Percentiles rank a stretch among this genome's conserved stretches.
Conservation (phyloP, 2,113 vertebrate species). For the Salvelinus namaycush region DNA sequence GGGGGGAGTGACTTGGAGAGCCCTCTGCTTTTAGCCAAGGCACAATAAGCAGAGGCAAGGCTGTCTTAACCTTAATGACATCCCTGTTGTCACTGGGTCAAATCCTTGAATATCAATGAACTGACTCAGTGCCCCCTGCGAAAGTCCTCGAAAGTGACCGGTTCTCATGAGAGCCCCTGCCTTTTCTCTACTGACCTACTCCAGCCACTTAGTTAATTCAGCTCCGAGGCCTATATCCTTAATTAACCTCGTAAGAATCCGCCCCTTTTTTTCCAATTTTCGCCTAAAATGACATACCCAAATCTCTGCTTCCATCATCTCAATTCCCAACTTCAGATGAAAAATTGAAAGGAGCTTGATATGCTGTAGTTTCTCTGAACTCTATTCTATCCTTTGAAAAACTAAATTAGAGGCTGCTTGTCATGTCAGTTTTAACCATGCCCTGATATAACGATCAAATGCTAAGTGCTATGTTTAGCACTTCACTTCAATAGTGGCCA, state of each 20-base stretch:
- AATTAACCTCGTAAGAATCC: constrained; percentile 19
- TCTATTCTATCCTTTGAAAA: background rate
- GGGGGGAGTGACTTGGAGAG: constrained; percentile 21
- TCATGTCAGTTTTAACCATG: constrained; percentile 34
- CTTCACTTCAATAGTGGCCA: constrained; percentile 20
- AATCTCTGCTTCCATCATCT: constrained; percentile 44
- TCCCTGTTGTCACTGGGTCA: constrained; percentile 70
- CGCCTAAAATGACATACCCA: background rate
- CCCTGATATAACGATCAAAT: constrained; percentile 53
- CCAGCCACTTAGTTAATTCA: constrained; percentile 47
- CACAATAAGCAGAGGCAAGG: constrained; percentile 59
- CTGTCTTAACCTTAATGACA: constrained; percentile 71
- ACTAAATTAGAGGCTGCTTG: constrained; percentile 20
- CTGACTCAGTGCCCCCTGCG: constrained; percentile 62
- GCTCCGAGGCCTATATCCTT: constrained; percentile 59
- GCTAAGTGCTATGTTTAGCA: constrained; percentile 33
- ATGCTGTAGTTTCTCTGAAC: constrained; percentile 27
- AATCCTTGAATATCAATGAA: constrained; percentile 77
- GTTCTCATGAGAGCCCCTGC: constrained; percentile 56
- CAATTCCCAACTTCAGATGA: constrained; percentile 15
- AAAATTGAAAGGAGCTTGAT: constrained; percentile 1
- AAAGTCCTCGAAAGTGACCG: constrained; percentile 62
- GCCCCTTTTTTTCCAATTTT: no score
- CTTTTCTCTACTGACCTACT: constrained; percentile 58
- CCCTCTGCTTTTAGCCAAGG: constrained; percentile 63